A percentile compares a stretch with the other conserved stretches of the same genome.
These are phyloP conservation scores for Dryoscopus gambensis DNA, from an alignment of 2,113 vertebrate genomes.

Conservation along the genomic window DNA sequence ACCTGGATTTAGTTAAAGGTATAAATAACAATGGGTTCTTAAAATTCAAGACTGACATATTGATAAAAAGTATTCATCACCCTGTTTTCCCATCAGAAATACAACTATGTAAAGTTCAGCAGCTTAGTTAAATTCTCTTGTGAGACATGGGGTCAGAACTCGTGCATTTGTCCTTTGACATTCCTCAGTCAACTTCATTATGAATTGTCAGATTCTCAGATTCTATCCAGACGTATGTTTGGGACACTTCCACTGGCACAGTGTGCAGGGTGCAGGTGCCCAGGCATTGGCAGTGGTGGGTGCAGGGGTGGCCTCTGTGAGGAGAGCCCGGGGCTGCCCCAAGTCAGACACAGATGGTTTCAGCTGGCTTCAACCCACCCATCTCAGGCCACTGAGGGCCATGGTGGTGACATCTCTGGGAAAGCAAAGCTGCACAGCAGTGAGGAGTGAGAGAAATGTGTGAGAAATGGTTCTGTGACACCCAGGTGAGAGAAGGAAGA, in stretches of 20 bases:
- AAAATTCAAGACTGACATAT: background rate
- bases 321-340: background rate
- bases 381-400: background rate
- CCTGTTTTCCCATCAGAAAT: background rate
- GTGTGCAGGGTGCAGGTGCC: background rate
- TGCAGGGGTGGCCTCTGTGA: background rate
- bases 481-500: background rate
- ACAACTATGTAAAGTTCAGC: background rate
- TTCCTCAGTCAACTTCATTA: background rate
- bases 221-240: background rate
- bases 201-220: background rate
- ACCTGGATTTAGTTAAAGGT: background rate
- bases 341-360: background rate
- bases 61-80: background rate
- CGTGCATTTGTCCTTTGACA: rapidly evolving
- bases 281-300: rapidly evolving
- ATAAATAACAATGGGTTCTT: background rate
- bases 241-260: background rate
- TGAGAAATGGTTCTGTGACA: background rate
- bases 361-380: background rate
- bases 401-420: rapidly evolving
- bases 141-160: background rate
- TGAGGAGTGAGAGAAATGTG: background rate
- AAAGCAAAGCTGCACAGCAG: background rate
- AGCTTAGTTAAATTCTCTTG: background rate